phyloP scores from a whole-genome alignment of 2,888 invertebrate species.

The Hyposoter dolosus region DNA sequence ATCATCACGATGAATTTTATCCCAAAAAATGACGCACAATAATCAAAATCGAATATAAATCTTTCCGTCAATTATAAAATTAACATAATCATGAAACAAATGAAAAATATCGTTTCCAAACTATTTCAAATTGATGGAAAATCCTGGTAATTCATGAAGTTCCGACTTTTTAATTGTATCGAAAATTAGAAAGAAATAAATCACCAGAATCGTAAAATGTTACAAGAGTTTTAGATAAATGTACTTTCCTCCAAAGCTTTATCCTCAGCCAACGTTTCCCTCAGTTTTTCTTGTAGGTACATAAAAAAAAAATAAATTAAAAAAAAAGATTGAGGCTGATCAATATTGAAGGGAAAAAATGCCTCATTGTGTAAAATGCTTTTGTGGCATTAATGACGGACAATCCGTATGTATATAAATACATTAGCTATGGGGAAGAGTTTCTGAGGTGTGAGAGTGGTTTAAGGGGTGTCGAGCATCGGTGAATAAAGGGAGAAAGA shows the following conservation, averaged over 20 bases:
- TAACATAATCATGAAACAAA: too few relatives aligned
- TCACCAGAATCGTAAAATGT: not conserved
- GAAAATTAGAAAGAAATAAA: not conserved
- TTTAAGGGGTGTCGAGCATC: slow-evolving; percentile 56
- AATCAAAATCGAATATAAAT: too few relatives aligned
- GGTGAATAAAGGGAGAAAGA: slow-evolving; percentile 6
- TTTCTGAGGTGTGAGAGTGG: slow-evolving; percentile 58
- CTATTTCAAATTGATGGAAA: too few relatives aligned
- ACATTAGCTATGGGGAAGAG: not conserved
- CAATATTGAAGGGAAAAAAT: not conserved
- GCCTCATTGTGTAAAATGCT: slow-evolving; percentile 43
- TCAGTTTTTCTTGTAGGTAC: not conserved
- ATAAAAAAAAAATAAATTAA: not conserved
- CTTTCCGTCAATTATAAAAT: too few relatives aligned
- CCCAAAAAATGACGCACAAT: too few relatives aligned
- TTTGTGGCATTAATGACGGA: slow-evolving; percentile 37
- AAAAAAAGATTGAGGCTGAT: slow-evolving; percentile 6
- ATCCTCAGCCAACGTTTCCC: not conserved
- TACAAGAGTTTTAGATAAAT: not conserved
- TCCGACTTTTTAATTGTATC: not conserved
- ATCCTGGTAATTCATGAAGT: too few relatives aligned
- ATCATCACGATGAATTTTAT: not conserved
- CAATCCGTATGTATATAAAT: slow-evolving; percentile 17
- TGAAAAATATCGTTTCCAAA: too few relatives aligned
- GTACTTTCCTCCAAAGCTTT: not conserved